These are phyloP conservation scores for Pectinophora gossypiella DNA, from an alignment of 1,140 invertebrate genomes.

Conservation along the genomic window DNA sequence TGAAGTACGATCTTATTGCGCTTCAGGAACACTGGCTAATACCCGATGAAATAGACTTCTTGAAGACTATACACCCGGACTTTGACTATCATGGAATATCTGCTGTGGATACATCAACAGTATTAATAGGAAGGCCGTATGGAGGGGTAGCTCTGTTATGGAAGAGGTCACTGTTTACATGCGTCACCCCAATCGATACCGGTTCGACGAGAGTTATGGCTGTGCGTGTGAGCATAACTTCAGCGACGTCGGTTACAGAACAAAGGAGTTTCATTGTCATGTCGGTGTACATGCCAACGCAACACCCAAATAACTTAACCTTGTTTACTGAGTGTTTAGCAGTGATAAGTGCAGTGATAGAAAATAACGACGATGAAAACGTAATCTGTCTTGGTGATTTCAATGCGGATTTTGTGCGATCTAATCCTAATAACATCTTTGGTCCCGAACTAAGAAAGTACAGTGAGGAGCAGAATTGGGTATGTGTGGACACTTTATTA, in stretches of 20 bases:
- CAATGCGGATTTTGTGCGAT: background rate
- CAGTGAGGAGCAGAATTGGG: background rate
- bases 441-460: background rate
- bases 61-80: background rate
- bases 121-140: too few species aligned
- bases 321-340: too few species aligned
- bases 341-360: too few species aligned
- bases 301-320: too few species aligned
- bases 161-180: too few species aligned
- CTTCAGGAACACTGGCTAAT: too few species aligned
- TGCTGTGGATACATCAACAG: background rate
- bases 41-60: background rate
- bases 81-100: too few species aligned
- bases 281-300: too few species aligned
- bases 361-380: background rate
- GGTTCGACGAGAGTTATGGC: background rate
- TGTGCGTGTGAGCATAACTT: background rate
- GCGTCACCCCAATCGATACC: background rate
- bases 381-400: background rate
- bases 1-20: background rate
- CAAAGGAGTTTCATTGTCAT: background rate
- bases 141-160: too few species aligned
- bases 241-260: background rate
- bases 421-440: background rate
- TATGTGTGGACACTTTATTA: background rate